A percentile compares a stretch with the other conserved stretches of the same genome.
phyloP scores from a whole-genome alignment of 2,797 vertebrate species.

The Bovichtus diacanthus region DNA sequence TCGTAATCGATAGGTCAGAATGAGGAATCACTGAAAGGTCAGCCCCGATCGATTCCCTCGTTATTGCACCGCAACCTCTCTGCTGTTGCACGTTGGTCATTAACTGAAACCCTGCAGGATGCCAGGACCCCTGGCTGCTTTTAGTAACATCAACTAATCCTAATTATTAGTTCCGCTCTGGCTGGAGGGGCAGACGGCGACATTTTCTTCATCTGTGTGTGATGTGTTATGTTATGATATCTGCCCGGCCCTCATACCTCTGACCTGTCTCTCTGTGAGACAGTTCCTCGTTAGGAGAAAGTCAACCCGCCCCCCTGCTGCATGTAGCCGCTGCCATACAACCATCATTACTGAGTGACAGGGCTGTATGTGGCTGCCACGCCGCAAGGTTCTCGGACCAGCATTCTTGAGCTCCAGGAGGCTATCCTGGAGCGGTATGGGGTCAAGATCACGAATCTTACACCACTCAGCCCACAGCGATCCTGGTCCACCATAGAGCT shows the following conservation, averaged over 20 bases:
- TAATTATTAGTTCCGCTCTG: conserved; percentile 75
- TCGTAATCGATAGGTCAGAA: conserved; percentile 79
- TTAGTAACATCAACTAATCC: conserved; percentile 76
- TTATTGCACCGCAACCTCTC: conserved; percentile 60
- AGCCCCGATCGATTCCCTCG: conserved; percentile 60
- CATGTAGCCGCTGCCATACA: conserved; percentile 57
- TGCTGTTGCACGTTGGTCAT: conserved; percentile 61
- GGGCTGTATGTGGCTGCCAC: conserved; percentile 48
- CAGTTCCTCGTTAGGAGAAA: conserved; percentile 80
- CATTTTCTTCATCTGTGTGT: conserved; percentile 69
- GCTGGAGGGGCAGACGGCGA: conserved; percentile 58
- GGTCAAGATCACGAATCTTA: conserved; percentile 47
- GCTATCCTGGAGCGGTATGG: conserved; percentile 41
- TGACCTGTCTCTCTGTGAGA: conserved; percentile 75
- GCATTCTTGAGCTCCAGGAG: conserved; percentile 60
- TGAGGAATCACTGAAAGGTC: conserved; percentile 68
- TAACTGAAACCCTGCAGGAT: conserved; percentile 58
- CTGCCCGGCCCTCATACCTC: conserved; percentile 69
- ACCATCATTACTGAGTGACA: conserved; percentile 78
- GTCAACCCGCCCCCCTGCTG: conserved; percentile 71
- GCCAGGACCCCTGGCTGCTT: conserved; percentile 51
- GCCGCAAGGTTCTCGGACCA: conserved; percentile 38
- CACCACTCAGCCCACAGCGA: conserved; percentile 38
- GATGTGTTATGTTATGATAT: conserved; percentile 70
- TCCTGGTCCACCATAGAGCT: conserved; percentile 32